Evolutionary conservation across 1,140 invertebrate species (phyloP).

Genomic region (Caerostris darwini): DNA sequence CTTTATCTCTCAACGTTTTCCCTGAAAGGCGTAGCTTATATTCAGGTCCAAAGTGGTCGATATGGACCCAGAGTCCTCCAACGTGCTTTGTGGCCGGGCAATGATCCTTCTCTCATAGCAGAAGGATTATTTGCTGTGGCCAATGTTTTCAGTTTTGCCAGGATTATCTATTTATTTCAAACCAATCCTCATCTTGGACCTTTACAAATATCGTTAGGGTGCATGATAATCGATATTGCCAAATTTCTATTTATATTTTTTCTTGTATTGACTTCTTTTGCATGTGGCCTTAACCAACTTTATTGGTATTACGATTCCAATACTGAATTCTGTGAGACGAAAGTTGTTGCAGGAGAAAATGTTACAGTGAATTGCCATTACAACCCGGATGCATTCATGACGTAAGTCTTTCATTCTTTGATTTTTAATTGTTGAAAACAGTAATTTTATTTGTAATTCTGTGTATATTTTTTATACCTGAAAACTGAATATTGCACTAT

Average conservation of each 20-base stretch:
- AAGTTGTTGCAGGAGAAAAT: slow-evolving; percentile 79
- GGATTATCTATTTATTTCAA: slow-evolving; percentile 82
- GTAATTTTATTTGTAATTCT: not conserved
- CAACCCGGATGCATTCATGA: slow-evolving; percentile 80
- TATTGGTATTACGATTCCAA: slow-evolving; percentile 82
- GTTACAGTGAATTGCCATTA: slow-evolving; percentile 78
- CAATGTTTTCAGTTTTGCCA: slow-evolving; percentile 81
- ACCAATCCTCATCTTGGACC: slow-evolving; percentile 83
- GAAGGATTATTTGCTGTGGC: slow-evolving; percentile 81
- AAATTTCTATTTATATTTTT: slow-evolving; percentile 85
- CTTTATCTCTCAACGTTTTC: slow-evolving; percentile 84
- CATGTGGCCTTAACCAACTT: slow-evolving; percentile 84
- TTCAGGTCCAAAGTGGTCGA: slow-evolving; percentile 80
- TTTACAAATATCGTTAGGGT: slow-evolving; percentile 84
- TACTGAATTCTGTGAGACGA: slow-evolving; percentile 78
- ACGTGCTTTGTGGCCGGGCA: slow-evolving; percentile 80
- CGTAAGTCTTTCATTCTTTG: slow-evolving; percentile 79
- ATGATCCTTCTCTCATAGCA: slow-evolving; percentile 81
- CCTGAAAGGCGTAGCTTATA: slow-evolving; percentile 83
- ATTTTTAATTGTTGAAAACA: not conserved
- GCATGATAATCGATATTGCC: slow-evolving; percentile 84
- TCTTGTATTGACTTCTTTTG: slow-evolving; percentile 83
- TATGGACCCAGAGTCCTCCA: slow-evolving; percentile 70
- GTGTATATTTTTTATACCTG: not conserved
- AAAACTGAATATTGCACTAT: too few relatives aligned